Conservation (phyloP, 2,113 vertebrate genomes). For the human (Homo sapiens) region GRCh38 chr3:7005001-7005500, state of each 20-base stretch:
- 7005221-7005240: neutral
- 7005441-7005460: neutral
- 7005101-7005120: neutral
- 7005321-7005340: neutral
- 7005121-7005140: neutral
- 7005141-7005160: neutral
- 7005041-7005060: fast-evolving
- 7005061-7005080: neutral
- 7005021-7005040: neutral
- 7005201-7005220: neutral
- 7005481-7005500: neutral
- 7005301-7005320: neutral
- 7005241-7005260: neutral
- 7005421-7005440: neutral
- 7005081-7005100: neutral
- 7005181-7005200: neutral
- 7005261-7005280: neutral
- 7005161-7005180: neutral
- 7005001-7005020: fast-evolving
- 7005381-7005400: neutral
- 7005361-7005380: neutral
- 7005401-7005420: neutral
- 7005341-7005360: neutral
- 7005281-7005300: neutral
- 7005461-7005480: neutral